Conservation (phyloP, 1,140 invertebrate species). For the Condylostylus longicornis region DNA sequence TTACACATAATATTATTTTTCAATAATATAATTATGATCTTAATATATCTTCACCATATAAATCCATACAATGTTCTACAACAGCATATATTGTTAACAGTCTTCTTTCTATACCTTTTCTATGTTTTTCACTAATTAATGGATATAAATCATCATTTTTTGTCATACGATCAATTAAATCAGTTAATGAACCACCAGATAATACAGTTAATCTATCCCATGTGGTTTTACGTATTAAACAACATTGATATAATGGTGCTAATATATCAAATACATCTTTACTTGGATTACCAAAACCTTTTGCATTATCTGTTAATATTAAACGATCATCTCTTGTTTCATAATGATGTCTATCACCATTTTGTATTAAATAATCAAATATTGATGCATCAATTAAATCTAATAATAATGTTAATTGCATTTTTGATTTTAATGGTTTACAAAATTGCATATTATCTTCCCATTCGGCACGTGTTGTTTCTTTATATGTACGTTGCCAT, state of each 20-base stretch:
- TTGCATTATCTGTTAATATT: conserved; percentile 84
- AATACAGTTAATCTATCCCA: conserved; percentile 54
- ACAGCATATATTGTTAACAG: conserved; percentile 54
- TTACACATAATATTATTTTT: no score
- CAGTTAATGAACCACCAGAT: conserved; percentile 46
- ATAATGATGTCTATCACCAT: conserved; percentile 87
- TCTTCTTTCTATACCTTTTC: conserved; percentile 63
- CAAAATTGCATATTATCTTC: conserved; percentile 48
- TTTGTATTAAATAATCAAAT: conserved; percentile 89
- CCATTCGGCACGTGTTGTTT: conserved; percentile 60
- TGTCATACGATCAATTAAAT: conserved; percentile 35
- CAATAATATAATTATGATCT: no score
- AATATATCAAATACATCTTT: conserved; percentile 73
- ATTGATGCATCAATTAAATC: conserved; percentile 77
- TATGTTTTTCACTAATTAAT: conserved; percentile 56
- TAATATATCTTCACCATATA: conserved; percentile 35
- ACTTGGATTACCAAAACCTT: conserved; percentile 75
- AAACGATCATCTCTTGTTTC: conserved; percentile 65
- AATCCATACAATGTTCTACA: conserved; percentile 52
- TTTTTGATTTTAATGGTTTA: conserved; percentile 37
- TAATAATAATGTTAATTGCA: conserved; percentile 47
- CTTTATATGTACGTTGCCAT: conserved; percentile 77
- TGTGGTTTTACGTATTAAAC: conserved; percentile 51
- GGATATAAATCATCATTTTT: conserved; percentile 35
- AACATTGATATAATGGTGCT: conserved; percentile 80